Evolutionary conservation across 2,888 invertebrate genomes (phyloP), one percentile per base, ranked within the genome.

Genomic region (Drosophila monieri): DNA sequence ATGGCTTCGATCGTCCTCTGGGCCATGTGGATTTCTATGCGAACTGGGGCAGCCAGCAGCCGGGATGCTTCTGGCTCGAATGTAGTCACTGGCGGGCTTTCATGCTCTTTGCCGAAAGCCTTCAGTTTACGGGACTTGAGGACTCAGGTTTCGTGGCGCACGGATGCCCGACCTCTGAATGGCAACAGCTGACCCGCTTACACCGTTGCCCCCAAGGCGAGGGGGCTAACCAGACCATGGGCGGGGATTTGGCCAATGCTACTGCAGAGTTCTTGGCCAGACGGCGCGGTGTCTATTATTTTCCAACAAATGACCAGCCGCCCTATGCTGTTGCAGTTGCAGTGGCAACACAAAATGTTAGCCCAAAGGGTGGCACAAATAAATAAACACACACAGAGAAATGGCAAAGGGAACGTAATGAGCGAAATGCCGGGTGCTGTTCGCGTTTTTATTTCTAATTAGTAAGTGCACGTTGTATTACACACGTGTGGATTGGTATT

Each of bases 11-110:
- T 78, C 88, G 80, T 65, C 84, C 92, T 0, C 74, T 92, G 79
- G 94, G 94, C 0, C 91, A 93, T 71, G 90, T 92, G 0, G 94
- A 94, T 86, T 94, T 93, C 80, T 94, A 93, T 87, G 92, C 93
- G 2, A 94, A 94, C 68, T 94, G 93, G 32, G 94, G 94, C 9
- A 89, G 93, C 48, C 78, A 89, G 10, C 95, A 95, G 78, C 94
- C 94, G 0, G 94, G 94, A 0, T 95, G 94, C 77, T 86, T 89
- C 52, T 79, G 91, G 73, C 80, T 83, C 15, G 91, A 91, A 47
- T 91, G 90, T 74, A 89, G 86, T 51, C 90, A 90, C 60, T 80
- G 91, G 75, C 80, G 90, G n/a, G 88, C 90, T 0, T 90, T 87
- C 71, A 85, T 84, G 9, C 74, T 91, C 37, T 90, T 89, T 49